Conservation (phyloP, 2,797 vertebrate genomes). For the Manis pentadactyla region DNA sequence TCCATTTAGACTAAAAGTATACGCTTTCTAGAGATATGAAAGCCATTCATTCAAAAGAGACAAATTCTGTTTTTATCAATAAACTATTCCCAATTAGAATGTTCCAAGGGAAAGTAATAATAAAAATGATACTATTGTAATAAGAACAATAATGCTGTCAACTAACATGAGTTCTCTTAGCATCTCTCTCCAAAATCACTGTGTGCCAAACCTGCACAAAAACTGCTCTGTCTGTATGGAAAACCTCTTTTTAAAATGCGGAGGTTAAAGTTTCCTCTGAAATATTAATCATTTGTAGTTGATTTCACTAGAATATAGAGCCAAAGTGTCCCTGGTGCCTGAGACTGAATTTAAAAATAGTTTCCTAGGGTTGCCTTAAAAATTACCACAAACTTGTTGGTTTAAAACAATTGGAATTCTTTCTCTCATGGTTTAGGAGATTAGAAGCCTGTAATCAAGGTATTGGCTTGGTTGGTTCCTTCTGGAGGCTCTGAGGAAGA, state of each 20-base stretch:
- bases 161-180: neutral
- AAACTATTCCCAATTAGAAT: neutral
- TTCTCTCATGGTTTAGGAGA: neutral
- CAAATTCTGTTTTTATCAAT: neutral
- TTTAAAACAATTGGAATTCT: neutral
- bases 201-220: neutral
- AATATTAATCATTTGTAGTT: neutral
- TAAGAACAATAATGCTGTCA: neutral
- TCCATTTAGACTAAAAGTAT: neutral
- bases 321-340: no score
- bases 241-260: neutral
- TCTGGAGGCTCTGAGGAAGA: neutral
- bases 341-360: neutral
- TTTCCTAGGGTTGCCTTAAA: neutral
- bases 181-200: neutral
- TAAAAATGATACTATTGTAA: neutral
- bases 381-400: neutral
- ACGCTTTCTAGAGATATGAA: neutral
- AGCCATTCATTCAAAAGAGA: neutral
- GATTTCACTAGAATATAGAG: neutral
- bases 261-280: neutral
- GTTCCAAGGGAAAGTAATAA: neutral
- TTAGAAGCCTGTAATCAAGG: neutral
- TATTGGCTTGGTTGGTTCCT: neutral
- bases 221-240: neutral